Percentiles rank a stretch among this genome's conserved stretches.
These are phyloP conservation scores for Masticophis lateralis DNA, from an alignment of 2,797 vertebrate genomes.

Conservation along the genomic window DNA sequence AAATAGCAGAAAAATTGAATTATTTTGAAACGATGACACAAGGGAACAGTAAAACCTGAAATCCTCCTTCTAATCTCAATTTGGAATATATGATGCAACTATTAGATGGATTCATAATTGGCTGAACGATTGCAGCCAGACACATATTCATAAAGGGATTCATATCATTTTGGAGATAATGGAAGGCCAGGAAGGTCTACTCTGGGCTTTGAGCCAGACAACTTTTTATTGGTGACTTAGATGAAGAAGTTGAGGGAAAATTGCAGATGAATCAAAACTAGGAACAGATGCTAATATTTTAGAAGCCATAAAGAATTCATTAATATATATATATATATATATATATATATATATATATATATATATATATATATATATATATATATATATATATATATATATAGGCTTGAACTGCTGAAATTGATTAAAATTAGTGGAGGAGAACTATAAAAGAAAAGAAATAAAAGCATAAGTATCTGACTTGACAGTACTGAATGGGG, in stretches of 20 bases:
- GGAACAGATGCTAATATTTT: neutral
- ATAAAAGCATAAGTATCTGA: neutral
- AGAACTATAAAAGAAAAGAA: neutral
- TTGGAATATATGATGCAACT: neutral
- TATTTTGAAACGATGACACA: neutral
- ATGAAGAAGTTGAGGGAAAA: neutral
- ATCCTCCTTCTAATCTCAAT: neutral
- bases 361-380: neutral
- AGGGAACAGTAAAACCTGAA: neutral
- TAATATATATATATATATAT: too few species aligned
- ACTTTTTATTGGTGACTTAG: neutral
- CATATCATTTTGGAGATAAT: neutral
- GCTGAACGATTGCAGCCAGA: neutral
- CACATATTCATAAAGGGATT: neutral
- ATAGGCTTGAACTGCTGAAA: neutral
- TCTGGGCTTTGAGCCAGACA: neutral
- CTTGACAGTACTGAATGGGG: neutral
- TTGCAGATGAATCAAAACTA: neutral
- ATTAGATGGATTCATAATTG: neutral
- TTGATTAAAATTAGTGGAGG: neutral
- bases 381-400: neutral
- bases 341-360: too few species aligned
- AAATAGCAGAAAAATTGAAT: neutral
- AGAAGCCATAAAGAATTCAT: neutral
- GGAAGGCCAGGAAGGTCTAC: neutral